phyloP scores from a whole-genome alignment of 2,113 vertebrate genomes.

The Turdus rufiventris region DNA sequence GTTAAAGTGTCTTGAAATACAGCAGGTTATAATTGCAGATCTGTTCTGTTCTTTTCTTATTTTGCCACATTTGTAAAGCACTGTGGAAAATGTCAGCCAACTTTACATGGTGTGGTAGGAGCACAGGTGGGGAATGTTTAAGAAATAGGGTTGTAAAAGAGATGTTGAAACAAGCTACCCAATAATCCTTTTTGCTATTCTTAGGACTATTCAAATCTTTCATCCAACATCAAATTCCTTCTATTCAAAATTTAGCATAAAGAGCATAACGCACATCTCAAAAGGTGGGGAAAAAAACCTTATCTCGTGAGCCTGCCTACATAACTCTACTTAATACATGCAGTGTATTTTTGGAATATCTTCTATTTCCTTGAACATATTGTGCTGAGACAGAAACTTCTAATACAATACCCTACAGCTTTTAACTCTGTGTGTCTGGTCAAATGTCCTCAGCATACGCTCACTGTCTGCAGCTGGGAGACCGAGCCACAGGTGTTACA shows the following conservation, averaged over 20 bases:
- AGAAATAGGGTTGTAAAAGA: background rate
- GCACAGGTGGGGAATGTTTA: background rate
- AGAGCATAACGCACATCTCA: background rate
- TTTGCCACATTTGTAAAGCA: background rate
- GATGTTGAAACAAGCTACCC: background rate
- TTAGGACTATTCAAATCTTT: slow-evolving; percentile 13
- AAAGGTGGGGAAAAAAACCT: background rate
- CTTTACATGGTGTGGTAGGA: background rate
- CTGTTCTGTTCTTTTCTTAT: slow-evolving; percentile 25
- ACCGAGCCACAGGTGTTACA: background rate
- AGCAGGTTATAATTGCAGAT: background rate
- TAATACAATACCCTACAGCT: background rate
- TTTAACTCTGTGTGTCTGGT: background rate
- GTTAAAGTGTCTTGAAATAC: slow-evolving; percentile 36
- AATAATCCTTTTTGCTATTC: background rate
- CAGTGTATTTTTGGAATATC: background rate
- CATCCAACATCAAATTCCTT: background rate
- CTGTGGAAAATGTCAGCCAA: slow-evolving; percentile 28
- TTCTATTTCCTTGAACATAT: background rate
- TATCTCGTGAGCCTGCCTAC: background rate
- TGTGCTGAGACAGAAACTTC: background rate
- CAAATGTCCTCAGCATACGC: background rate
- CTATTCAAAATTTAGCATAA: slow-evolving; percentile 21
- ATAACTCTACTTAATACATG: background rate
- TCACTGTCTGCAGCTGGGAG: background rate